These are phyloP conservation scores for Saturnia pavonia DNA, from an alignment of 2,888 invertebrate genomes.

Conservation along the genomic window DNA sequence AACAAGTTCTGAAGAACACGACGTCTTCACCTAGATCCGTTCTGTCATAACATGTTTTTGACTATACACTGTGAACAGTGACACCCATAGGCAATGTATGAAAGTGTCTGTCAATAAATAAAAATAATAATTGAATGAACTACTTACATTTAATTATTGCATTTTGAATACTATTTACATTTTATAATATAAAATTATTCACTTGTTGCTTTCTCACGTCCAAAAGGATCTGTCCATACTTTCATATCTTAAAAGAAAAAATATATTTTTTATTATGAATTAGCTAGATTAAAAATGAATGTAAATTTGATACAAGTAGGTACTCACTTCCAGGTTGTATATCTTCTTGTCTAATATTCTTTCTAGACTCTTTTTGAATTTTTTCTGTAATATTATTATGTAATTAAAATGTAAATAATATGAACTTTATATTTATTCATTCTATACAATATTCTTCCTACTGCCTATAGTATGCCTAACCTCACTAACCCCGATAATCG, in stretches of 20 bases:
- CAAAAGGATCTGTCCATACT: conserved; percentile 83
- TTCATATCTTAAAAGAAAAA: conserved; percentile 80
- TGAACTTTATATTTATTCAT: no score
- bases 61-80: no score
- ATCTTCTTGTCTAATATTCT: conserved; percentile 80
- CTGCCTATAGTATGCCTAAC: no score
- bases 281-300: background rate
- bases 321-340: conserved; percentile 84
- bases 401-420: no score
- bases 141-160: conserved; percentile 8
- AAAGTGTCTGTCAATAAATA: background rate
- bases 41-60: no score
- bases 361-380: conserved; percentile 76
- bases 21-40: no score
- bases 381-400: conserved; percentile 63
- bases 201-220: conserved; percentile 65
- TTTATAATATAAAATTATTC: conserved; percentile 32
- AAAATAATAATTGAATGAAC: background rate
- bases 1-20: no score
- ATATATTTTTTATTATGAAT: conserved; percentile 15
- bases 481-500: no score
- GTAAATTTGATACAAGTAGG: background rate
- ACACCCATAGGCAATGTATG: no score
- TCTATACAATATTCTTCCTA: no score
- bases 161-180: background rate